Evolutionary conservation across 1,140 invertebrate genomes (phyloP).

Genomic region (Drosophila sproati): DNA sequence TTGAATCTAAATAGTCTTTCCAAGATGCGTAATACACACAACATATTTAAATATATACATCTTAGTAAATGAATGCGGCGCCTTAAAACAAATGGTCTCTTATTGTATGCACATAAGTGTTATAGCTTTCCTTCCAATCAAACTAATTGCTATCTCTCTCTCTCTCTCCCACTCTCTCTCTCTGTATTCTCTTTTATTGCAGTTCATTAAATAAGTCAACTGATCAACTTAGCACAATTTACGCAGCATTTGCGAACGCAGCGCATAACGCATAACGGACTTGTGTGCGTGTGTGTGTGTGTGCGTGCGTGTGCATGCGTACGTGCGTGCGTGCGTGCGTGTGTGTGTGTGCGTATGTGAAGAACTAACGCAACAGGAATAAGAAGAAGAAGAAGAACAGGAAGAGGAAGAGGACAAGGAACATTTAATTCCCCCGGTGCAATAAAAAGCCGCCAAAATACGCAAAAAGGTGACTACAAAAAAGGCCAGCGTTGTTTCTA

Average conservation of each 20-base stretch:
- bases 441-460: slow-evolving; percentile 72
- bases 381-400: slow-evolving; percentile 11
- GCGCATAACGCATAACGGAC: neutral
- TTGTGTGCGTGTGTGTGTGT: neutral
- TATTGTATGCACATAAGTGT: neutral
- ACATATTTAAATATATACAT: too few species aligned
- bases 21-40: too few species aligned
- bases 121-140: neutral
- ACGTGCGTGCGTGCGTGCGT: slow-evolving; percentile 17
- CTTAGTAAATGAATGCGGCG: too few species aligned
- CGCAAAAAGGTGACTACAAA: slow-evolving; percentile 78
- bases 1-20: too few species aligned
- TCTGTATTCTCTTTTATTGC: slow-evolving; percentile 22
- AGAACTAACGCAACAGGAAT: neutral
- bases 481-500: slow-evolving; percentile 75
- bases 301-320: slow-evolving; percentile 5
- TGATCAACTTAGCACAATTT: neutral
- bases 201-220: slow-evolving; percentile 63
- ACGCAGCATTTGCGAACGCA: neutral
- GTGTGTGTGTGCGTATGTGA: slow-evolving; percentile 15
- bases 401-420: neutral
- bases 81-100: too few species aligned
- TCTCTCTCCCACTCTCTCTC: neutral
- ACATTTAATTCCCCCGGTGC: slow-evolving; percentile 37
- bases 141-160: neutral